Evolutionary conservation across 1,140 invertebrate species (phyloP).

Genomic region (Diploscapter pachys): DNA sequence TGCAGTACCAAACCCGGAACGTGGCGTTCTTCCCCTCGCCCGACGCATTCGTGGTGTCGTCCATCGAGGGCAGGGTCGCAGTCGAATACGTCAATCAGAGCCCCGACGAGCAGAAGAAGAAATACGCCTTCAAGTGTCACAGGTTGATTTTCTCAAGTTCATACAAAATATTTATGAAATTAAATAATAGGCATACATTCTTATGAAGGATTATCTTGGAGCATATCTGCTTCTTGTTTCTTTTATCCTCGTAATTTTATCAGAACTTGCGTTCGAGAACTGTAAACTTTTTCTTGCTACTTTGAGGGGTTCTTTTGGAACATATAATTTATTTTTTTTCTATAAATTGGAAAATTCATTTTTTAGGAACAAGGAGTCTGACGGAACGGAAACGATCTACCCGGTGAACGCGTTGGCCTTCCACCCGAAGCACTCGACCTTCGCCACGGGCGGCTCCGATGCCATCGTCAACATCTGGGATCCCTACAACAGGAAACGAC

Average conservation of each 20-base stretch:
- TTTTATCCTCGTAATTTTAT: too few species aligned
- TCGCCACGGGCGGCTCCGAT: constrained; percentile 96
- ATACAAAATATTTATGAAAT: not conserved
- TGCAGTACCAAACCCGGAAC: constrained; percentile 83
- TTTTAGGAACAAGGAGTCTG: not conserved
- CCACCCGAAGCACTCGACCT: constrained; percentile 91
- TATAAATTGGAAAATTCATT: not conserved
- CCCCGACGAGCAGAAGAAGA: constrained; percentile 94
- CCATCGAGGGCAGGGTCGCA: constrained; percentile 86
- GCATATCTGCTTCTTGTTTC: too few species aligned
- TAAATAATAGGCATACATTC: too few species aligned
- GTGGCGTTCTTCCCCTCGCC: constrained; percentile 95
- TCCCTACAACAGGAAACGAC: constrained; percentile 93
- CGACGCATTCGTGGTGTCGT: constrained; percentile 73
- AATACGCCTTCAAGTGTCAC: constrained; percentile 92
- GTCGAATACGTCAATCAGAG: constrained; percentile 92
- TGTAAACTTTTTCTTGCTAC: too few species aligned
- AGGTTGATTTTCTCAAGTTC: constrained; percentile 14
- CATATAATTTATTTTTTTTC: too few species aligned
- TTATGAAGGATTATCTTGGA: too few species aligned
- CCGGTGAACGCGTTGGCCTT: constrained; percentile 98
- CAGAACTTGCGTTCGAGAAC: too few species aligned
- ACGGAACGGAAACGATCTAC: constrained; percentile 86
- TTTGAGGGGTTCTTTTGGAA: too few species aligned
- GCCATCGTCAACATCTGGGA: constrained; percentile 99